phyloP scores from a whole-genome alignment of 2,113 vertebrate genomes.

The Todiramphus saurophagus region DNA sequence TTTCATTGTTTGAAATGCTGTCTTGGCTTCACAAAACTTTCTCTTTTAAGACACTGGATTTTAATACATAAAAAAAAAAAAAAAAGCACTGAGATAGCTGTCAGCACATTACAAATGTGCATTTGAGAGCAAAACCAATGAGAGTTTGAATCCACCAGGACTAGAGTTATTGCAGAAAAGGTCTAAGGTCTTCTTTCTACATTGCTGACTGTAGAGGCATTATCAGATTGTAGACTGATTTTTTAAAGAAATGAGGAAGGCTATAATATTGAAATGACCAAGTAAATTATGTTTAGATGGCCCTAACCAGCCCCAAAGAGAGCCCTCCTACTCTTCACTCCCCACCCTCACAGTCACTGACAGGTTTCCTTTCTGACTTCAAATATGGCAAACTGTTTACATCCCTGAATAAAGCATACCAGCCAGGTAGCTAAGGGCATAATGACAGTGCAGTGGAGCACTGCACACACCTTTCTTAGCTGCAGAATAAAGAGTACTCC shows the following conservation, averaged over 20 bases:
- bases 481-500: not conserved
- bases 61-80: constrained; percentile 50
- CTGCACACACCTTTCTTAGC: not conserved
- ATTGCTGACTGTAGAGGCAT: not conserved
- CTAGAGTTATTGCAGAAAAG: constrained; percentile 37
- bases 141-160: constrained; percentile 45
- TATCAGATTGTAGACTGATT: not conserved
- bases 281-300: not conserved
- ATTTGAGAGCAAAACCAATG: constrained; percentile 58
- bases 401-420: not conserved
- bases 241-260: not conserved
- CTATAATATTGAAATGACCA: not conserved
- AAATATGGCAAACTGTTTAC: not conserved
- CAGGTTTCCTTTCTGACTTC: not conserved
- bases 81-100: constrained; percentile 52
- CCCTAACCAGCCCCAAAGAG: not conserved
- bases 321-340: not conserved
- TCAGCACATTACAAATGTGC: constrained; percentile 51
- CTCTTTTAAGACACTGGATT: constrained; percentile 50
- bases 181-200: constrained; percentile 43
- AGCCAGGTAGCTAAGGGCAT: not conserved
- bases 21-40: constrained; percentile 1
- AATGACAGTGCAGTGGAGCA: not conserved
- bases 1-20: not conserved
- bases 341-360: not conserved